Conservation (phyloP, 2,888 invertebrate species). For the Drosophila emarginata region DNA sequence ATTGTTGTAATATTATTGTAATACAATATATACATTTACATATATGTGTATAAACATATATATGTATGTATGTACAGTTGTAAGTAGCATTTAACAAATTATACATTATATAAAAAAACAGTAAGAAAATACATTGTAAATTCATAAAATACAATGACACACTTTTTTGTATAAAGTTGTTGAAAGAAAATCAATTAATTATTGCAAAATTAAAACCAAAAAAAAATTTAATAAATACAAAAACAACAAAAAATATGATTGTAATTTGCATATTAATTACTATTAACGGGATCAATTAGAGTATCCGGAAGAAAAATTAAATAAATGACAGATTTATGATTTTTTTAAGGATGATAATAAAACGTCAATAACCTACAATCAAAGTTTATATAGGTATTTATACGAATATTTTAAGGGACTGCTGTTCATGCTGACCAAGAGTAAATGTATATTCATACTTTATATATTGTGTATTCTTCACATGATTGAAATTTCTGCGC, state of each 20-base stretch:
- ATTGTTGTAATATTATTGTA: constrained; percentile 34
- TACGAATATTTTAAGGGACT: no score
- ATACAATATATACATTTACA: neutral
- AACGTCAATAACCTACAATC: no score
- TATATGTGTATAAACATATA: constrained; percentile 6
- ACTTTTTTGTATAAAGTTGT: constrained; percentile 71
- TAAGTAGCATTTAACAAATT: constrained; percentile 42
- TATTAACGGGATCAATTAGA: neutral
- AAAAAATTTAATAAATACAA: constrained; percentile 26
- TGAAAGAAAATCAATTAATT: constrained; percentile 63
- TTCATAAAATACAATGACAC: constrained; percentile 42
- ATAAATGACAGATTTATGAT: no score
- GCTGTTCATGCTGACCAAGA: no score
- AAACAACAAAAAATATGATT: constrained; percentile 3
- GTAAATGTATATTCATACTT: no score
- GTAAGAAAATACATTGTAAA: constrained; percentile 33
- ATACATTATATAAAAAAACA: constrained; percentile 20
- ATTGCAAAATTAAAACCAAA: constrained; percentile 63
- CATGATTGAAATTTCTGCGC: no score
- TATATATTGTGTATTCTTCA: no score
- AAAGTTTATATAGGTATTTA: no score
- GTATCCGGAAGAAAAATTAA: neutral
- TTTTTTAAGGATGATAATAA: no score
- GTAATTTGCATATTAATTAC: neutral
- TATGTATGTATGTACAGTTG: constrained; percentile 1